Conservation (phyloP, 2,113 vertebrate species). For the Coptodon rendalli region DNA sequence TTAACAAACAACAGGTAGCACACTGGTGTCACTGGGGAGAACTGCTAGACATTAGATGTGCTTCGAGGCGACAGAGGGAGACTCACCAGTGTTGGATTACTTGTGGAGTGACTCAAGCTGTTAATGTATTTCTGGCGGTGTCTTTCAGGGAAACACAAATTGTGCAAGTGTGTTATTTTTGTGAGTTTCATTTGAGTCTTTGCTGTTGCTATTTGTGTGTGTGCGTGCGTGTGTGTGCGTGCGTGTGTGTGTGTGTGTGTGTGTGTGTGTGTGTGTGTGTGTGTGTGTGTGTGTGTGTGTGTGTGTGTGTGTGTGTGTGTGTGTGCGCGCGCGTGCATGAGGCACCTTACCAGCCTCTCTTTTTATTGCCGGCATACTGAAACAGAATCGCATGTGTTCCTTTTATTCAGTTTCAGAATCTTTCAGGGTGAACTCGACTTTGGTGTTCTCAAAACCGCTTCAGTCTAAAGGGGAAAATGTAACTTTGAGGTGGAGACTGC, state of each 20-base stretch:
- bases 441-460: background rate
- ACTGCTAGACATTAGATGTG: background rate
- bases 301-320: fast-evolving
- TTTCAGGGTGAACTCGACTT: background rate
- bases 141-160: background rate
- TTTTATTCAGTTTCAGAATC: background rate
- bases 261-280: no score
- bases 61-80: background rate
- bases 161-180: background rate
- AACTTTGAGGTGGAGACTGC: background rate
- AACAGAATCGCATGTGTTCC: background rate
- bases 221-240: background rate
- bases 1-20: background rate
- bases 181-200: background rate
- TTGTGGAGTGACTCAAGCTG: background rate
- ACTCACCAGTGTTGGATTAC: background rate
- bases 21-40: background rate
- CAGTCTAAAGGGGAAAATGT: background rate
- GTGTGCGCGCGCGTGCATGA: fast-evolving
- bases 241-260: no score
- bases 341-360: background rate
- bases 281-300: no score
- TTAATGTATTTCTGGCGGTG: background rate
- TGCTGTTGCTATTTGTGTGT: background rate
- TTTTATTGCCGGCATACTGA: background rate